Evolutionary conservation across 1,140 invertebrate genomes (phyloP).

Genomic region (Calephelis nemesis): DNA sequence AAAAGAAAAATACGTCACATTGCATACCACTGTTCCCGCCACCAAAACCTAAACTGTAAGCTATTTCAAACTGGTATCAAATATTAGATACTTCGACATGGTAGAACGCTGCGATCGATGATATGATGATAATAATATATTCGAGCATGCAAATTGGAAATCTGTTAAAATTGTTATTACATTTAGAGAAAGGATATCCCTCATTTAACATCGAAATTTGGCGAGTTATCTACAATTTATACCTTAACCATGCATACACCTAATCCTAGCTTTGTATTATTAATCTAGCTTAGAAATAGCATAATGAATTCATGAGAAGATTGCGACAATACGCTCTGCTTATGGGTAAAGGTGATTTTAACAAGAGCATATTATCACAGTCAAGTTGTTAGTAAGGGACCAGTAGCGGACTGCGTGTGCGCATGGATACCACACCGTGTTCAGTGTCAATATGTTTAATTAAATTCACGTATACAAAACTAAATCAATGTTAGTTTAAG

Average conservation of each 20-base stretch:
- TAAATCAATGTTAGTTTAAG: too few species aligned
- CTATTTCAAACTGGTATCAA: slow-evolving; percentile 44
- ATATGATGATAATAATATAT: slow-evolving; percentile 30
- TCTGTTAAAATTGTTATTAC: slow-evolving; percentile 39
- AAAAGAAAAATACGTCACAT: slow-evolving; percentile 24
- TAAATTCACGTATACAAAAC: too few species aligned
- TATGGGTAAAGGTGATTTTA: neutral
- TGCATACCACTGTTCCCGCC: slow-evolving; percentile 33
- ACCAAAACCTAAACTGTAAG: slow-evolving; percentile 53
- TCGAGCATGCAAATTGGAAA: slow-evolving; percentile 35
- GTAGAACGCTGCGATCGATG: slow-evolving; percentile 22
- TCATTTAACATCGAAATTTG: slow-evolving; percentile 19
- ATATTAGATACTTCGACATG: slow-evolving; percentile 28
- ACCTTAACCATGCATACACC: slow-evolving; percentile 38
- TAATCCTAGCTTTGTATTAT: slow-evolving; percentile 39
- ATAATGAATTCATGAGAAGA: slow-evolving; percentile 36
- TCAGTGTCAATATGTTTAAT: slow-evolving; percentile 28
- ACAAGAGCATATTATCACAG: slow-evolving; percentile 49
- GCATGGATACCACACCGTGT: slow-evolving; percentile 71
- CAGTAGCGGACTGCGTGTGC: slow-evolving; percentile 69
- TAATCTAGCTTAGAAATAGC: slow-evolving; percentile 39
- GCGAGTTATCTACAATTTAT: slow-evolving; percentile 26
- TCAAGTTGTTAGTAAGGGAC: slow-evolving; percentile 68
- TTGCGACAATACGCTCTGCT: slow-evolving; percentile 33
- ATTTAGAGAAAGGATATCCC: slow-evolving; percentile 34